Base-by-base conservation (phyloP, 2,113 vertebrate genomes). In the Rostratula benghalensis region DNA sequence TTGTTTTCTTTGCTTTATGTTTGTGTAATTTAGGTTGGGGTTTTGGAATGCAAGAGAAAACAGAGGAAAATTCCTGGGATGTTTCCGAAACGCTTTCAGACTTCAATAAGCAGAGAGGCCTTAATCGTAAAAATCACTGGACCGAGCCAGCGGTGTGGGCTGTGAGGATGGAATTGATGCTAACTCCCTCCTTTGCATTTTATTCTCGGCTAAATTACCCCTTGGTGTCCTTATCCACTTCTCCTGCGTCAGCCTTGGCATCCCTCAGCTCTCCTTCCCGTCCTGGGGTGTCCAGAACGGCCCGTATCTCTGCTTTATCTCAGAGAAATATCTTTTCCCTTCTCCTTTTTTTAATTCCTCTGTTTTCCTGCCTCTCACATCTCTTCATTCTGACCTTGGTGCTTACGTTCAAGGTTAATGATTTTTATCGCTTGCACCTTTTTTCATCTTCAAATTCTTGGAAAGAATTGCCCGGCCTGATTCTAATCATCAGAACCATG, bases 401-500 rank as follows among this genome's bases (percentile, higher is more conserved):
- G 0, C 39, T 86, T 78, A 11, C 8, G 1, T 6, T 48, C n/a
- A 9, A 15, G 46, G 46, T 4, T 12, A 35, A 39, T 12, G 11
- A 3, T 31, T 65, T 60, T 2, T 35, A 5, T 13, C 73, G 0
- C 28, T 33, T 10, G 37, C 20, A 27, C 37, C 5, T 35, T 51
- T 70, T 45, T 41, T 51, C 28, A 71, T n/a, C 39, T 56, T 17
- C 74, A 60, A 86, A 7, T 18, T 7, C 18, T 12, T 14, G 46
- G 0, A 5, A 25, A 18, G 28, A 21, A 3, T 17, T 64, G 39
- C 18, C 43, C 27, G 35, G 0, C 15, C 43, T 7, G 30, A 25
- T 56, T 41, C 30, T 2, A 23, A 1, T 22, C 0, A 1, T 27
- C 53, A 20, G 3, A 27, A 0, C 24, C 53, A 9, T 5, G 2